Evolutionary conservation across 2,113 vertebrate genomes (phyloP), one percentile per base, ranked within the genome.

Genomic region (Pongo abelii): DNA sequence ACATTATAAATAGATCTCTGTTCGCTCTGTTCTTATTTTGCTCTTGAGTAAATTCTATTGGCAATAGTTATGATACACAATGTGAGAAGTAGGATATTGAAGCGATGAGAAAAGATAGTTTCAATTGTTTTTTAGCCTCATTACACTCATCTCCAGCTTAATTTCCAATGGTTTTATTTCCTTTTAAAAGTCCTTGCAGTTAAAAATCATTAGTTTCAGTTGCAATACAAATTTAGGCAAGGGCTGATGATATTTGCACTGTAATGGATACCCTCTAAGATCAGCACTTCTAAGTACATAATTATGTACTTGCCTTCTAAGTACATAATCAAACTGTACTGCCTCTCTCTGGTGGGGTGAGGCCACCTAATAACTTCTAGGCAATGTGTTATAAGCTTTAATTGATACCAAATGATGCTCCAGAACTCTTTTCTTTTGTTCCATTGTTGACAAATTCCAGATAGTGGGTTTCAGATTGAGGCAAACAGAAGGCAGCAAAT

Each of bases 211-310:
- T 94, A 13, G 23, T n/a, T 96, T 97, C 10, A 1, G 23, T 61
- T 78, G 38, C n/a, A 83, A 83, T n/a, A 89, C 67, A 91, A 94
- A 95, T 78, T n/a, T 83, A 95, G 48, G 3, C 64, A 84, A 90
- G 11, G 12, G 25, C 77, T 87, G 74, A 84, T 90, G 30, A 14
- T 48, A 78, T 92, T 74, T 96, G 4, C 2, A 10, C 11, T 48
- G 5, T 84, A 89, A 91, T 23, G 40, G 48, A 95, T 50, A 48
- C 35, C 22, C 25, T 61, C 35, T 81, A n/a, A 40, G 46, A 84
- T 92, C 75, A 74, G 14, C 27, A 48, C 50, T 59, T 57, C 61
- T 32, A 30, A 64, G 23, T 77, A 77, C 40, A 30, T 35, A 35
- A 35, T n/a, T 69, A 7, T n/a, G 5, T 7, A 69, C 67, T 52